These are phyloP conservation scores for Ephestia elutella DNA, from an alignment of 1,140 invertebrate species.

Conservation along the genomic window DNA sequence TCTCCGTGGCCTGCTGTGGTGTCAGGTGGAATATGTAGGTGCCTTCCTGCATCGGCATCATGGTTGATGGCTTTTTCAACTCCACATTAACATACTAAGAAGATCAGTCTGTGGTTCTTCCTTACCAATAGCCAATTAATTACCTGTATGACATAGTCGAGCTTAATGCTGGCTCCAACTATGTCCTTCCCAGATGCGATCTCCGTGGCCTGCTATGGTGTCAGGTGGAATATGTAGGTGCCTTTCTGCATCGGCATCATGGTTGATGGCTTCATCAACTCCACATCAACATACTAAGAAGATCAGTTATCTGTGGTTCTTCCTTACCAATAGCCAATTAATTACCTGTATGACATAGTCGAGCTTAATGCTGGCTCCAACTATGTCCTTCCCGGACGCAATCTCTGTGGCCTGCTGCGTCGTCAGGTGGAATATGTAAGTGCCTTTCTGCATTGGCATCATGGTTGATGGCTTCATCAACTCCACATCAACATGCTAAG, in stretches of 20 bases:
- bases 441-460: constrained; percentile 85
- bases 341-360: constrained; percentile 73
- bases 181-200: constrained; percentile 88
- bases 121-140: too few relatives aligned
- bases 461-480: constrained; percentile 92
- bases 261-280: constrained; percentile 92
- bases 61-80: constrained; percentile 90
- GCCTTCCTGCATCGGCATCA: constrained; percentile 88
- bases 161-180: constrained; percentile 68
- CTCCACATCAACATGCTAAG: constrained; percentile 86
- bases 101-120: too few relatives aligned
- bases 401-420: constrained; percentile 93
- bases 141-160: constrained; percentile 72
- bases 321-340: too few relatives aligned
- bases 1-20: constrained; percentile 91
- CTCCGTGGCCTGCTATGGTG: constrained; percentile 92
- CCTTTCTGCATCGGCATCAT: constrained; percentile 89
- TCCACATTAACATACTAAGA: constrained; percentile 87
- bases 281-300: too few relatives aligned
- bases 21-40: constrained; percentile 93
- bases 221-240: constrained; percentile 91
- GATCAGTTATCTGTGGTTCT: too few relatives aligned
- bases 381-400: constrained; percentile 84
- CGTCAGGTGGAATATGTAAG: constrained; percentile 92
- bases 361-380: constrained; percentile 67